Evolutionary conservation across 2,888 invertebrate species (phyloP), one percentile per base, ranked within the genome.

Genomic region (Hedya salicella): DNA sequence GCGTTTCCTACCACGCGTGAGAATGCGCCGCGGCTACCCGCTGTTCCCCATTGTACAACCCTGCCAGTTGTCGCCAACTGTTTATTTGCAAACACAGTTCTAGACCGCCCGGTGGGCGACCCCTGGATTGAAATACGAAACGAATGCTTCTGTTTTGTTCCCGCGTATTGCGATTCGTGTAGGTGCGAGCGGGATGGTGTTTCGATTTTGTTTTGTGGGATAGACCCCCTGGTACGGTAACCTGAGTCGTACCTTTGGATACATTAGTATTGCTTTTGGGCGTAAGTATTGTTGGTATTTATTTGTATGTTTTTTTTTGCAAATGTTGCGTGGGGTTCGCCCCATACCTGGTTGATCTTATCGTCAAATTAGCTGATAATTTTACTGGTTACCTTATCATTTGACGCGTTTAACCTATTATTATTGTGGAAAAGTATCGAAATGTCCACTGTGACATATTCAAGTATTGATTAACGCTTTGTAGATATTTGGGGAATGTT

Each of bases 81-180:
- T 89, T 88, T 91, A 91, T 91, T 91, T 91, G 91, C 90, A 91
- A 91, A 91, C 90, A 90, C 78, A 80, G 79, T 75, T 75, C 80
- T 78, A 75, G 82, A 76, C 85, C 86, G 74, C 91, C 91, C 83
- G 86, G 81, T 75, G 86, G 67, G 78, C 73, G 30, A 69, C 77
- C 73, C 72, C 73, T 62, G 68, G 30, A 60, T 44, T 46, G 56
- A 65, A 67, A 67, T 50, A 14, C 64, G 64, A 52, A 57, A 17
- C 57, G 44, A 13, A 42, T 13, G n/a, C n/a, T 14, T n/a, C 6
- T 11, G 11, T 25, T 6, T 14, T 57, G 25, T 56, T 30, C 48
- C 48, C 56, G 14, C 16, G 42, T 30, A 14, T 5, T n/a, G 9
- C 2, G 2, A 5, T 11, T 2, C 4, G 4, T 25, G 17, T 54